Conservation (phyloP, 2,113 vertebrate species). For the Otis tarda region DNA sequence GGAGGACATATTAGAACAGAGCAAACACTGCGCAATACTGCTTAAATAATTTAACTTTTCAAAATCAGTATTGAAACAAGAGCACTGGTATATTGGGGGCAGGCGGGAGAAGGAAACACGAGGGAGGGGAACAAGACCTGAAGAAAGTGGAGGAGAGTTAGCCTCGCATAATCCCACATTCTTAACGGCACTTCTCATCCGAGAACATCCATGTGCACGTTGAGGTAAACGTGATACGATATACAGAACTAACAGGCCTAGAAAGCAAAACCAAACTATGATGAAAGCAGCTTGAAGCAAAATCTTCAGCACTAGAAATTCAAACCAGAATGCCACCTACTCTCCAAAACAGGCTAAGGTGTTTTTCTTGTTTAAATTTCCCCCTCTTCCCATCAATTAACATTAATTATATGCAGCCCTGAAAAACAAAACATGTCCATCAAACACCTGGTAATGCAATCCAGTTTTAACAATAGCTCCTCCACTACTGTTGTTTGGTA, state of each 20-base stretch:
- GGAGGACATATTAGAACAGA: background rate
- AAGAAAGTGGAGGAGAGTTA: background rate
- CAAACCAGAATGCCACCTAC: background rate
- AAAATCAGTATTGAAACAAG: background rate
- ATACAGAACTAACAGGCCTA: background rate
- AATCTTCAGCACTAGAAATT: background rate
- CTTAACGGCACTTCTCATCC: background rate
- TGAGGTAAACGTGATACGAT: accelerated
- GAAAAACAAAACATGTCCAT: background rate
- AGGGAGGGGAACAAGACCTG: background rate
- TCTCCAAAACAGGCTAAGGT: background rate
- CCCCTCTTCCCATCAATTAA: background rate
- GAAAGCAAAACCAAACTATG: background rate
- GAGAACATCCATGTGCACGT: background rate
- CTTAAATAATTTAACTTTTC: background rate
- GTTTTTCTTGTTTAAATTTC: background rate
- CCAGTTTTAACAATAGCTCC: background rate
- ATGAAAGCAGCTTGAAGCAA: background rate
- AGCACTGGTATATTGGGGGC: background rate
- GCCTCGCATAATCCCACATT: background rate
- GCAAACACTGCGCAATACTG: background rate
- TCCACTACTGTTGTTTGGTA: background rate
- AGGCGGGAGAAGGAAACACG: background rate
- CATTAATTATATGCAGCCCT: background rate
- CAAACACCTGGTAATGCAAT: background rate